These are phyloP conservation scores for Sphaerodactylus townsendi DNA, from an alignment of 2,113 vertebrate species.

Conservation along the genomic window DNA sequence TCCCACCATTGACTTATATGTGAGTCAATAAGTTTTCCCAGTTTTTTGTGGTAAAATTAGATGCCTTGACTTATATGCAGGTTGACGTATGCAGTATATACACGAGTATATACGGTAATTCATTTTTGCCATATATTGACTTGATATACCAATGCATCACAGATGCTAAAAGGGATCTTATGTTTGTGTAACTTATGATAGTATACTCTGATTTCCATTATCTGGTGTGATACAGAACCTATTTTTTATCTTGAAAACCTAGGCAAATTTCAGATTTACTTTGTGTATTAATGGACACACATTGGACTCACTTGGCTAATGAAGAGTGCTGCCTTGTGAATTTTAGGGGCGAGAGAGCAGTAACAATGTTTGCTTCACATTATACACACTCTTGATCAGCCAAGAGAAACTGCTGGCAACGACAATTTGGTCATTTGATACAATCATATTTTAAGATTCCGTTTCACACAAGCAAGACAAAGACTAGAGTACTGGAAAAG, in stretches of 20 bases:
- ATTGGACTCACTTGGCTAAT: neutral
- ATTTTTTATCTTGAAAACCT: conserved; percentile 10
- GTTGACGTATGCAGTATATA: no score
- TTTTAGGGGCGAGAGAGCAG: conserved; percentile 4
- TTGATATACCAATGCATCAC: conserved; percentile 24
- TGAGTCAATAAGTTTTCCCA: no score
- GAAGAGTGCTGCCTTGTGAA: neutral
- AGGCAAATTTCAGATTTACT: conserved; percentile 18
- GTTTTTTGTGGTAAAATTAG: no score
- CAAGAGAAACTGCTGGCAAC: conserved; percentile 10
- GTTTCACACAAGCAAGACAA: neutral
- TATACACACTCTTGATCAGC: neutral
- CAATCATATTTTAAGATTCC: conserved; percentile 1
- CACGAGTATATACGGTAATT: no score
- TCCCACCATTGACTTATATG: no score
- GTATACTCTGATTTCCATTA: conserved; percentile 20
- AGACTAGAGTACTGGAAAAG: neutral
- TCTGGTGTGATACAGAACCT: neutral
- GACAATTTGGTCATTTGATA: neutral
- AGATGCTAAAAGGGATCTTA: neutral
- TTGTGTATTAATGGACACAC: neutral
- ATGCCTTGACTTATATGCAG: no score
- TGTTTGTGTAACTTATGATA: conserved; percentile 23
- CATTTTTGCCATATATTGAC: neutral
- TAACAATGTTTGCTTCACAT: neutral